Base-by-base conservation (phyloP, 2,888 invertebrate genomes). In the Ectemnius cavifrons region DNA sequence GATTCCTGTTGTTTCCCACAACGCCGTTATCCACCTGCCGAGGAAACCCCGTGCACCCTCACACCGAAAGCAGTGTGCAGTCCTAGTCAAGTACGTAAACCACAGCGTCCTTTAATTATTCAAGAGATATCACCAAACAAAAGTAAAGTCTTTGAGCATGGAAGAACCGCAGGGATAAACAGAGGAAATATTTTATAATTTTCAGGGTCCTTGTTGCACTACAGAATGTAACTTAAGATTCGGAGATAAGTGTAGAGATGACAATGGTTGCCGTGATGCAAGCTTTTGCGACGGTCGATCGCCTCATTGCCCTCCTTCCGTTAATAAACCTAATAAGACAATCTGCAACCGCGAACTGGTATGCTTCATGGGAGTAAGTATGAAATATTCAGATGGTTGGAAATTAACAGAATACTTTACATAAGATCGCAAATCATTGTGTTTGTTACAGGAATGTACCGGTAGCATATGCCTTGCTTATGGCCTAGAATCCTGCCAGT, bases 381-480 rank as follows among this genome's bases (percentile, higher is more conserved):
- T 46, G 13, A 14, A 13, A 6, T 47, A 27, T 18, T 4, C 28
- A 14, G 4, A 16, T 3, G 18, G 28, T 3, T 2, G 13, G 4
- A 16, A 16, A n/a, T 18, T 2, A 18, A n/a, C 23, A 37, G 16
- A 20, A 1, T 57, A 59, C 49, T 37, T 14, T 2, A 45, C 2
- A 11, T 52, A 47, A 27, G 5, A 20, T 37, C 52, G 14, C 28
- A 58, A 4, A 14, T 62, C 3, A 18, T 11, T 18, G 20, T 60
- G 27, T 71, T 49, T 60, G 80, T 81, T 88, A 87, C 88, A 96
- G 96, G 97, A 98, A 91, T 99, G 99, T 89, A 98, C 98, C 0
- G 98, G 98, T 0, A 98, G 98, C n/a, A 98, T 99, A 89, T 99
- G 99, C 92, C 93, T 98, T 84, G 97, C 97, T 4, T 98, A 98